Evolutionary conservation across 2,113 vertebrate species (phyloP).

Genomic region (Macaca nemestrina): DNA sequence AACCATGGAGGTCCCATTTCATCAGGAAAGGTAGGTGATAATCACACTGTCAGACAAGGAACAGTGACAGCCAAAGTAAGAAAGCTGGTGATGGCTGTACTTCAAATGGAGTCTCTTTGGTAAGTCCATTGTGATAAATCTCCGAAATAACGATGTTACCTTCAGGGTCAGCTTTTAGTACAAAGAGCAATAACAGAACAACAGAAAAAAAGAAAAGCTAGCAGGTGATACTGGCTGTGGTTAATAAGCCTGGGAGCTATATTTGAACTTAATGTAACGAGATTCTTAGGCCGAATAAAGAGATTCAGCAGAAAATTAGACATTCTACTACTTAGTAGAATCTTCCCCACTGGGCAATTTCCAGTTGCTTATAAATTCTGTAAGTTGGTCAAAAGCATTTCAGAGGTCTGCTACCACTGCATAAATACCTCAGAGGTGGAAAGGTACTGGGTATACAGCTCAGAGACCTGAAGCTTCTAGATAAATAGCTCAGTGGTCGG

Average conservation of each 20-base stretch:
- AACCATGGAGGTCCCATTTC: neutral
- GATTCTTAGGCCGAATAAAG: neutral
- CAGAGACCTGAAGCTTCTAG: neutral
- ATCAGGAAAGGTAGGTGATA: neutral
- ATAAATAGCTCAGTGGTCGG: neutral
- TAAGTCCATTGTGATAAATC: neutral
- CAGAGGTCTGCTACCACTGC: slow-evolving; percentile 45
- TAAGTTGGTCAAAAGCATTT: slow-evolving; percentile 20
- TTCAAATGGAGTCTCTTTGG: neutral
- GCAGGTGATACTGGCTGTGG: neutral
- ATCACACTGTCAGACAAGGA: fast-evolving
- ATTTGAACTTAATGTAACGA: neutral
- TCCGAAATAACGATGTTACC: neutral
- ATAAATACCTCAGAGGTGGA: slow-evolving; percentile 72
- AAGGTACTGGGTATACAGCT: slow-evolving; percentile 55
- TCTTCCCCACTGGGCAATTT: neutral
- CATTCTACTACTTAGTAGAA: neutral
- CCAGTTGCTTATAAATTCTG: neutral
- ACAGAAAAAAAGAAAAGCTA: neutral
- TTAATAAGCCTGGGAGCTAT: neutral
- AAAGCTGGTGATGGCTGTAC: neutral
- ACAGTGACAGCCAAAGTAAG: neutral
- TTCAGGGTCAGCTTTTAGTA: neutral
- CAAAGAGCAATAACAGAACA: neutral
- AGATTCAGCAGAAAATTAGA: neutral